These are phyloP conservation scores for Rhinogobius similis DNA, from an alignment of 2,113 vertebrate genomes.

Conservation along the genomic window DNA sequence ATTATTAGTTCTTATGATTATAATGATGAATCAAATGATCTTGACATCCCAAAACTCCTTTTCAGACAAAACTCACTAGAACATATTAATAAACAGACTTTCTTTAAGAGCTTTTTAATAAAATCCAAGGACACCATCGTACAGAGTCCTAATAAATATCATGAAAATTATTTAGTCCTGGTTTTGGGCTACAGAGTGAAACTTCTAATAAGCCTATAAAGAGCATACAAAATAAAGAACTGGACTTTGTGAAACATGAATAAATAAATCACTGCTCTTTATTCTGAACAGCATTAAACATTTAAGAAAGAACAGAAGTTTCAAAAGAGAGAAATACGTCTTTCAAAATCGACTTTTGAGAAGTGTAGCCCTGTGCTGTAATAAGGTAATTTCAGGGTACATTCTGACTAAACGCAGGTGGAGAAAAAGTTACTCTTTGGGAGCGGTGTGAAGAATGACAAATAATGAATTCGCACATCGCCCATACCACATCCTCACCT, in stretches of 20 bases:
- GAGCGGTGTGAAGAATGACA: conserved; percentile 47
- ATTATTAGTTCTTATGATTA: no score
- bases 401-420: conserved; percentile 29
- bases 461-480: conserved; percentile 63
- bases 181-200: neutral
- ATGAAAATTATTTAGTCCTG: neutral
- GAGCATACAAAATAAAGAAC: neutral
- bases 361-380: conserved; percentile 27
- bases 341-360: conserved; percentile 20
- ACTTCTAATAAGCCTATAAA: conserved; percentile 2
- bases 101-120: no score
- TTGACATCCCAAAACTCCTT: no score
- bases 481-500: conserved; percentile 41
- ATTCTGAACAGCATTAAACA: neutral
- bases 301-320: conserved; percentile 16
- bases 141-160: no score
- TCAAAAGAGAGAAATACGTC: conserved; percentile 14
- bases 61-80: no score
- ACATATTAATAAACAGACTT: no score
- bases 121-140: no score
- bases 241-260: conserved; percentile 17
- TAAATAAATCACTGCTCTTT: conserved; percentile 8
- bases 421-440: conserved; percentile 18
- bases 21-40: no score
- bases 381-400: conserved; percentile 17